Conservation (phyloP, 2,113 vertebrate genomes). For the Argyrosomus japonicus region DNA sequence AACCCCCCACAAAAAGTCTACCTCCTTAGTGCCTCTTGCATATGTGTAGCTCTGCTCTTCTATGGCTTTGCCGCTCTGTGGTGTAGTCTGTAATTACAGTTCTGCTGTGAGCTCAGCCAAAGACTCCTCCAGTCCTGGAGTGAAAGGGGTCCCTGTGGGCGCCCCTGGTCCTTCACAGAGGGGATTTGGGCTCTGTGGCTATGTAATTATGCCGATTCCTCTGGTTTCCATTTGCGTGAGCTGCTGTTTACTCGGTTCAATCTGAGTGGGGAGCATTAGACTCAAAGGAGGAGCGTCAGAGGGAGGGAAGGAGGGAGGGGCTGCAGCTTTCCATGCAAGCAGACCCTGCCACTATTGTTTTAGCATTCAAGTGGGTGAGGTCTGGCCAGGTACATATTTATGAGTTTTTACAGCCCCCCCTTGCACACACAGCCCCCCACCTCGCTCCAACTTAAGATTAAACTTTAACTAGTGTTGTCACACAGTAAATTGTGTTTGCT, state of each 20-base stretch:
- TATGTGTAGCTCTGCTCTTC: conserved; percentile 37
- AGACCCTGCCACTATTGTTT: conserved; percentile 59
- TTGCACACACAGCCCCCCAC: conserved; percentile 4
- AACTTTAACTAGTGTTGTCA: conserved; percentile 77
- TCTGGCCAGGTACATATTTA: conserved; percentile 55
- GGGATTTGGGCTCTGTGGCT: conserved; percentile 68
- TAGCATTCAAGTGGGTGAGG: conserved; percentile 35
- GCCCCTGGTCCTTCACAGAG: conserved; percentile 65
- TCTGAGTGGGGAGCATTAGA: conserved; percentile 45
- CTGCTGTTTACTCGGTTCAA: conserved; percentile 70
- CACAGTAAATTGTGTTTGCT: conserved; percentile 72
- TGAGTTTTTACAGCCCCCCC: conserved; percentile 42
- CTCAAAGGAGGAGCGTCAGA: conserved; percentile 19
- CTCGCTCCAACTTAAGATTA: conserved; percentile 57
- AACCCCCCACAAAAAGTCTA: conserved; percentile 20
- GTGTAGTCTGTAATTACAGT: conserved; percentile 78
- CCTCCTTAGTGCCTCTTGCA: conserved; percentile 50
- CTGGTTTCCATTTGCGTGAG: conserved; percentile 67
- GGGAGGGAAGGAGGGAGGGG: conserved; percentile 31
- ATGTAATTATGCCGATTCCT: conserved; percentile 77
- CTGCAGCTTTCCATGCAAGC: conserved; percentile 40
- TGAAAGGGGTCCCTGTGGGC: conserved; percentile 67
- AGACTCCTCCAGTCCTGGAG: conserved; percentile 64
- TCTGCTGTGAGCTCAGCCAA: conserved; percentile 62
- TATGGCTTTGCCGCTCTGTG: conserved; percentile 49